Conservation (phyloP, 2,888 invertebrate species). For the Drosophila paranaensis region DNA sequence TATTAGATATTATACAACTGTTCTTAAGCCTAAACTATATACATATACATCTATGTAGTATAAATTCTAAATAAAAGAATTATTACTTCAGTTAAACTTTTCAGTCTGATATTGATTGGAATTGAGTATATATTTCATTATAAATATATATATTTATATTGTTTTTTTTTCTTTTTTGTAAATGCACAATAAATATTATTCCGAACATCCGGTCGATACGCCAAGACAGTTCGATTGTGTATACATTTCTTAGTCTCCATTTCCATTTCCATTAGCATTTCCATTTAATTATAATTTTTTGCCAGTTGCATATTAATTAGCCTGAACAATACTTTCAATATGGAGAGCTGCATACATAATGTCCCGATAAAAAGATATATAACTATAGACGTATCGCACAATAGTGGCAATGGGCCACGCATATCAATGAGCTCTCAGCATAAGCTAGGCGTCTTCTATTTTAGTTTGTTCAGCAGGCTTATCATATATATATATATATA, state of each 20-base stretch:
- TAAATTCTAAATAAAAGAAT: too few relatives aligned
- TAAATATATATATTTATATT: background rate
- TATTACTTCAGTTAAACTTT: too few relatives aligned
- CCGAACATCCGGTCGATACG: slow-evolving; percentile 25
- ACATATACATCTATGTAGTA: too few relatives aligned
- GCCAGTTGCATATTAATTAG: slow-evolving; percentile 70
- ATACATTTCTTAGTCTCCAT: slow-evolving; percentile 32
- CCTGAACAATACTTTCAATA: slow-evolving; percentile 51
- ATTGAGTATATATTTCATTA: too few relatives aligned
- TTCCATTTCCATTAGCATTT: slow-evolving; percentile 37
- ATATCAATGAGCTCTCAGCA: slow-evolving; percentile 40
- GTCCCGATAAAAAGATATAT: slow-evolving; percentile 19
- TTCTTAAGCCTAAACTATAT: too few relatives aligned
- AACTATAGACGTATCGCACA: slow-evolving; percentile 36
- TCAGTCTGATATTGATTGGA: background rate
- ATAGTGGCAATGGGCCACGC: slow-evolving; percentile 35
- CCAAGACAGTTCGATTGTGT: slow-evolving; percentile 14
- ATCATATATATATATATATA: background rate
- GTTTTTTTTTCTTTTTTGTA: background rate
- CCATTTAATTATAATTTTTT: slow-evolving; percentile 64
- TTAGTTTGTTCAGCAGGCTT: background rate
- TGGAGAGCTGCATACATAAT: slow-evolving; percentile 53
- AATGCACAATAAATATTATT: slow-evolving; percentile 13
- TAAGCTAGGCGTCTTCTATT: slow-evolving; percentile 7
- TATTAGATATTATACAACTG: background rate